Evolutionary conservation across 2,888 invertebrate genomes (phyloP).

Genomic region (Oxytorus armatus): DNA sequence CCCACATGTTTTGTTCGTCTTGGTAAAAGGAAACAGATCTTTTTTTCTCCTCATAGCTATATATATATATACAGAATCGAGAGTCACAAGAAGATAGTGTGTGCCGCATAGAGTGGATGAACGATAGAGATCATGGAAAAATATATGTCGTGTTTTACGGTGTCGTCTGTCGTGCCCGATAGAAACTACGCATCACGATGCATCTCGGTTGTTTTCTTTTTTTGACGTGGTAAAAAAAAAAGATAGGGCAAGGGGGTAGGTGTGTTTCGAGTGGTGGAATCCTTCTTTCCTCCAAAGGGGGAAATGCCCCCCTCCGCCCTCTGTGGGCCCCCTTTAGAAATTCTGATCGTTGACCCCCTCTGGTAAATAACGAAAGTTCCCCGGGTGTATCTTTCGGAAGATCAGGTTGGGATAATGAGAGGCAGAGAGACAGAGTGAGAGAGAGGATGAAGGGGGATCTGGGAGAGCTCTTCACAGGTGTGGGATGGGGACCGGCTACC

Average conservation of each 20-base stretch:
- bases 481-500: conserved; percentile 83
- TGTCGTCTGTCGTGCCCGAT: conserved; percentile 17
- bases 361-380: conserved; percentile 83
- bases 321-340: conserved; percentile 70
- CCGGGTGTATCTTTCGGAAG: conserved; percentile 82
- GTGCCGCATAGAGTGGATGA: conserved; percentile 6
- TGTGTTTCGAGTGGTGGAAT: conserved; percentile 65
- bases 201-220: too few species aligned
- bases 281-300: conserved; percentile 1
- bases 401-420: conserved; percentile 84
- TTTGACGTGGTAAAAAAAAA: conserved; percentile 18
- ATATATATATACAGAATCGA: conserved; percentile 20
- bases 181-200: conserved; percentile 49
- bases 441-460: conserved; percentile 26
- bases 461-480: conserved; percentile 81
- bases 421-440: conserved; percentile 72
- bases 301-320: not conserved
- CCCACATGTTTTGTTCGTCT: conserved; percentile 56
- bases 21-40: conserved; percentile 32
- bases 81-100: conserved; percentile 37
- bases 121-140: conserved; percentile 42
- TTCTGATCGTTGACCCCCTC: conserved; percentile 80
- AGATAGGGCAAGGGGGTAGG: conserved; percentile 45
- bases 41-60: conserved; percentile 23
- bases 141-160: conserved; percentile 49